Evolutionary conservation across 2,797 vertebrate genomes (phyloP), one percentile per base, ranked within the genome.

Genomic region (Triplophysa yarkandensis): DNA sequence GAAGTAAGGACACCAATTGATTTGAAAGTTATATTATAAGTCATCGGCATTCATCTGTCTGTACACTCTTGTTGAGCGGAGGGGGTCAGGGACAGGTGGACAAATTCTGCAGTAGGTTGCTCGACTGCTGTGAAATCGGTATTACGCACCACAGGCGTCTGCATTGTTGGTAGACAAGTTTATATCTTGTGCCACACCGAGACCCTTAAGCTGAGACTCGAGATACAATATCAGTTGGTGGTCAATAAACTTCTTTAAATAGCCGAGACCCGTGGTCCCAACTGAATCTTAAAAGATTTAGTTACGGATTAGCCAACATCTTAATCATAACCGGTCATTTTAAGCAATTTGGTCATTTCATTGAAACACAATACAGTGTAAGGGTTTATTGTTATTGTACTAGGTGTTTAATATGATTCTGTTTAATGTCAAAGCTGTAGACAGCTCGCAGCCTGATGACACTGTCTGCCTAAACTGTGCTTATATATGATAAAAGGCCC

Each of bases 1-100:
- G 3, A 34, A 32, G 48, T 55, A 55, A 57, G 62, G 62, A 65
- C 50, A 46, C 14, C 19, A 17, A 50, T 74, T 74, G 9, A 74
- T 66, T 57, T 74, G 28, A 58, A 66, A 74, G 36, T 65, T 55
- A 32, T n/a, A 25, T 44, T 46, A 46, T 27, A 74, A 39, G 50
- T 66, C 41, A 66, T 64, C n/a, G 64, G 48, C 13, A 23, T 23
- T 55, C 2, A 23, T 57, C 71, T 57, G 62, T 50, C 54, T 74
- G 61, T 55, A 32, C 34, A 62, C 62, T 34, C 10, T 0, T 66
- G 34, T 27, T 74, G 36, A 32, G 16, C 34, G 46, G 60, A 72
- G 48, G 27, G 44, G 60, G 32, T 54, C 70, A 46, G 39, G 36
- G 39, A 65, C 28, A 54, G 11, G 48, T 44, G 19, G 10, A 73